Evolutionary conservation across 1,140 invertebrate species (phyloP).

Genomic region (Tetramorium parvispinum): DNA sequence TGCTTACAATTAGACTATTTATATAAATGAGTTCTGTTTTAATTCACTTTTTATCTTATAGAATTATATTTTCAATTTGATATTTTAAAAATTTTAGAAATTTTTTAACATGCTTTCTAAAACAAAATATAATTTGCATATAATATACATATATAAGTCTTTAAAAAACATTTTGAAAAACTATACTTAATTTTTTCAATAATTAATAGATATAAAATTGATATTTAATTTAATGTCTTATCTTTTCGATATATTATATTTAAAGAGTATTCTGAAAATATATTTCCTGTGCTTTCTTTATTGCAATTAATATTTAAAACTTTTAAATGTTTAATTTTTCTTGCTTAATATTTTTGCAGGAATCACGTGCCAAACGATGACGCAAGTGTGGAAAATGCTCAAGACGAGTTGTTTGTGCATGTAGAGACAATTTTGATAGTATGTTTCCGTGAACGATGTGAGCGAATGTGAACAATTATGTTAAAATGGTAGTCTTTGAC

Average conservation of each 20-base stretch:
- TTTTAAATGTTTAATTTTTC: conserved; percentile 23
- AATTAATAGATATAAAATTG: background rate
- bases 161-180: background rate
- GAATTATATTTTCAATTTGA: background rate
- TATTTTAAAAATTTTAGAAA: background rate
- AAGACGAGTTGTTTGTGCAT: conserved; percentile 23
- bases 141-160: background rate
- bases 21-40: conserved; percentile 23
- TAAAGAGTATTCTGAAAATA: background rate
- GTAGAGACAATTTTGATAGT: background rate
- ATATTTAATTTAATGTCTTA: background rate
- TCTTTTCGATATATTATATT: background rate
- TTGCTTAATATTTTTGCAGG: conserved; percentile 71
- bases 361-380: conserved; percentile 82
- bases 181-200: background rate
- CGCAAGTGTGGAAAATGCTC: conserved; percentile 40
- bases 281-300: background rate
- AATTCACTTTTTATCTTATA: conserved; percentile 7
- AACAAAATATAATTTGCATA: background rate
- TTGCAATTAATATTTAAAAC: background rate
- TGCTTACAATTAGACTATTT: background rate
- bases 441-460: conserved; percentile 7
- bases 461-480: conserved; percentile 2
- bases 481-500: conserved; percentile 9
- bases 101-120: background rate